These are phyloP conservation scores for Lamprotornis superbus DNA, from an alignment of 2,113 vertebrate species.

Conservation along the genomic window DNA sequence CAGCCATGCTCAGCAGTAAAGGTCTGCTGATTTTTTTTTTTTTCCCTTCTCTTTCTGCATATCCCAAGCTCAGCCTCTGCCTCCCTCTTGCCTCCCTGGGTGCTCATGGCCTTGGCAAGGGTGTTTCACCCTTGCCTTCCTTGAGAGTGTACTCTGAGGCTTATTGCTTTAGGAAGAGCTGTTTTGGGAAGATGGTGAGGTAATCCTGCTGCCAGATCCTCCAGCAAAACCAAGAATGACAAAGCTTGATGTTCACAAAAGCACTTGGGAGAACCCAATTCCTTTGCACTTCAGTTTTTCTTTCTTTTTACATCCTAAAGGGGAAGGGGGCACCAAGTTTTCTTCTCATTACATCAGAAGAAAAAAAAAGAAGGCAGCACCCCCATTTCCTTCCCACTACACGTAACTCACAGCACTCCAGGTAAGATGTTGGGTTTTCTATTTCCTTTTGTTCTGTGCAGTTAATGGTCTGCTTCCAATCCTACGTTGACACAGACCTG, in stretches of 20 bases:
- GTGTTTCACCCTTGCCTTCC: neutral
- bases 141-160: neutral
- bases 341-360: slow-evolving; percentile 4
- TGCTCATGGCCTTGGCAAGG: neutral
- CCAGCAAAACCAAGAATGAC: neutral
- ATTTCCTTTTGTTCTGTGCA: neutral
- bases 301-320: neutral
- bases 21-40: neutral
- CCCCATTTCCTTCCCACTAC: neutral
- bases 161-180: neutral
- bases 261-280: neutral
- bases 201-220: neutral
- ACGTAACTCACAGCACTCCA: neutral
- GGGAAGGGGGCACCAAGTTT: slow-evolving; percentile 46
- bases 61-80: neutral
- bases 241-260: neutral
- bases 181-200: neutral
- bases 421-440: neutral
- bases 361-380: neutral
- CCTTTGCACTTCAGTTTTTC: neutral
- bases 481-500: fast-evolving
- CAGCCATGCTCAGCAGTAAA: neutral
- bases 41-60: neutral
- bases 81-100: neutral
- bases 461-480: neutral